Percentiles rank a stretch among this genome's conserved stretches.
These are phyloP conservation scores for Cirrhinus mrigala DNA, from an alignment of 2,797 vertebrate species.

Conservation along the genomic window DNA sequence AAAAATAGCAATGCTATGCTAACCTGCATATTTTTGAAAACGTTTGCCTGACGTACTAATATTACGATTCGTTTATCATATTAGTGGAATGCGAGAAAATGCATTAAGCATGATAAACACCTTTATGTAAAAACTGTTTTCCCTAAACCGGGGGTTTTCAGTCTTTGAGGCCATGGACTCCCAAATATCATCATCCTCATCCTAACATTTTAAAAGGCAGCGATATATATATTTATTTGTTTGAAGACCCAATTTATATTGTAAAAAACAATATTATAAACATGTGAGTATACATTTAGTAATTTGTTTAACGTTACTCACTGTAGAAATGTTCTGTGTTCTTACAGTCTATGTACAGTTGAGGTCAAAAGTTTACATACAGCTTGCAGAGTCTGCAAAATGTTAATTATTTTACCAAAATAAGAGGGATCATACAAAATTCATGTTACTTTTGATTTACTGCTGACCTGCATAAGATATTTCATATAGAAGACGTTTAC, in stretches of 20 bases:
- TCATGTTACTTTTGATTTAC: too few species aligned
- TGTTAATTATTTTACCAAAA: too few species aligned
- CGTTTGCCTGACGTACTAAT: not conserved
- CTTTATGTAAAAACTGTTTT: not conserved
- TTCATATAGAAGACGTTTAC: too few species aligned
- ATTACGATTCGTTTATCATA: too few species aligned
- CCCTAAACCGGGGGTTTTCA: not conserved
- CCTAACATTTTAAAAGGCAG: not conserved
- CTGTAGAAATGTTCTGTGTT: not conserved
- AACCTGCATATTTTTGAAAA: not conserved
- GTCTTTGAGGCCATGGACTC: not conserved
- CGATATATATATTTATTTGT: not conserved
- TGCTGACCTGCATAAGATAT: too few species aligned
- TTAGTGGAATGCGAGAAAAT: not conserved
- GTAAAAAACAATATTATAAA: not conserved
- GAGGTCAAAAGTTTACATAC: too few species aligned
- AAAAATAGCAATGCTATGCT: constrained; percentile 25
- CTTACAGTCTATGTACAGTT: too few species aligned
- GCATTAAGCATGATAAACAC: not conserved
- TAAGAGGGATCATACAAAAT: too few species aligned
- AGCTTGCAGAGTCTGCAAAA: too few species aligned
- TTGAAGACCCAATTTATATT: not conserved
- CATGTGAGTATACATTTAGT: not conserved
- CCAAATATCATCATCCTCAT: not conserved
- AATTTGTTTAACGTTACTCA: not conserved